These are phyloP conservation scores for Oscheius sp. DNA, from an alignment of 1,140 invertebrate species.

Conservation along the genomic window DNA sequence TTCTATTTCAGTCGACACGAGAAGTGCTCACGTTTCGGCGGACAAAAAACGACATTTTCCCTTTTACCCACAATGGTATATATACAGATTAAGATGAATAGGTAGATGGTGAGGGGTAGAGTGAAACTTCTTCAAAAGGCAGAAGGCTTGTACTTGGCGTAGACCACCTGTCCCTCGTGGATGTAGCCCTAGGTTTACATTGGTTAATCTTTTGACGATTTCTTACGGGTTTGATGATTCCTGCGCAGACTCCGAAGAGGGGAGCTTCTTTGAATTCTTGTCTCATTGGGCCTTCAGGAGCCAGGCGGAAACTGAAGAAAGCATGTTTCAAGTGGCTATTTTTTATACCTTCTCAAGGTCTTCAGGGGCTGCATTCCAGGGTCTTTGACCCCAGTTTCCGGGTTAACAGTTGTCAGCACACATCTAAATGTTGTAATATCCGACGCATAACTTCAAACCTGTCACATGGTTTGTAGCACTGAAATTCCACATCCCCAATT, in stretches of 20 bases:
- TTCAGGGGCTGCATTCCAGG: conserved; percentile 54
- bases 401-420: conserved; percentile 56
- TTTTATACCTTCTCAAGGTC: conserved; percentile 44
- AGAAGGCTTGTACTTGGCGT: conserved; percentile 31
- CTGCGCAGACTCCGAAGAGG: conserved; percentile 41
- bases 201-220: conserved; percentile 7
- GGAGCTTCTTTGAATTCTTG: conserved; percentile 34
- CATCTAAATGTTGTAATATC: conserved; percentile 42
- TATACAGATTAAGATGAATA: not conserved
- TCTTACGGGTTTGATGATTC: conserved; percentile 12
- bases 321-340: not conserved
- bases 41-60: too few relatives aligned
- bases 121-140: conserved; percentile 25
- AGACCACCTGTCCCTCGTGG: conserved; percentile 33
- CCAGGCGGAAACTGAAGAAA: conserved; percentile 44
- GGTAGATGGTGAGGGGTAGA: not conserved
- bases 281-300: conserved; percentile 34
- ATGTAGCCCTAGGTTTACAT: conserved; percentile 18
- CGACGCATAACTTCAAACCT: conserved; percentile 34
- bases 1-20: not conserved
- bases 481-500: conserved; percentile 46
- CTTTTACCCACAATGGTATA: not conserved
- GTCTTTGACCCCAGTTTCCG: conserved; percentile 53
- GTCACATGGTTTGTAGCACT: conserved; percentile 51
- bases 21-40: too few relatives aligned